Percentiles rank a stretch among this genome's conserved stretches.
phyloP scores from a whole-genome alignment of 1,140 invertebrate species.

The Neomicropteryx cornuta region DNA sequence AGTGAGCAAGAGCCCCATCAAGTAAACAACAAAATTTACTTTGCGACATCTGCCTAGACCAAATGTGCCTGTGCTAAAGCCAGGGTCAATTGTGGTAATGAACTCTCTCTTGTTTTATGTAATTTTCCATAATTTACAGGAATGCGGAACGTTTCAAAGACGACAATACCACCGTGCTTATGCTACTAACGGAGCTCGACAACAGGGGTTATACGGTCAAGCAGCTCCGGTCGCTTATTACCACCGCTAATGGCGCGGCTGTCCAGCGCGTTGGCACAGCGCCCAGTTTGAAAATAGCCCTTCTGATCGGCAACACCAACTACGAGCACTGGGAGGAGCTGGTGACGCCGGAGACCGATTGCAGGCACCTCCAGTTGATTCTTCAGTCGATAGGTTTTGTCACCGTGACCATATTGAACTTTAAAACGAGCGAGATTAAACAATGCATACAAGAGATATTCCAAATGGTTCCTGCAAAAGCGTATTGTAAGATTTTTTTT shows the following conservation, averaged over 20 bases:
- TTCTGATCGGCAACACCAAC: slow-evolving; percentile 29
- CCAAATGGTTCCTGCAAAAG: slow-evolving; percentile 22
- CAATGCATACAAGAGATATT: slow-evolving; percentile 20
- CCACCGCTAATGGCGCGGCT: slow-evolving; percentile 16
- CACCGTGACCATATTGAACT: slow-evolving; percentile 26
- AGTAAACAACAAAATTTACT: no score
- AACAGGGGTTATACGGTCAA: slow-evolving; percentile 18
- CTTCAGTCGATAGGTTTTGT: slow-evolving; percentile 30
- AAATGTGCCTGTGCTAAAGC: not conserved
- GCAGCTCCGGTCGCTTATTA: slow-evolving; percentile 19
- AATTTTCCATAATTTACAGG: no score
- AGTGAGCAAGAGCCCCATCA: no score
- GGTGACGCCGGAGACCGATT: slow-evolving; percentile 31
- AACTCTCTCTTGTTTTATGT: not conserved
- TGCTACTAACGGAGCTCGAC: slow-evolving; percentile 22
- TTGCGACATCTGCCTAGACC: slow-evolving; percentile 6
- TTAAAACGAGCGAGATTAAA: slow-evolving; percentile 20
- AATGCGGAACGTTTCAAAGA: slow-evolving; percentile 2
- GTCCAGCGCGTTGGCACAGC: slow-evolving; percentile 20
- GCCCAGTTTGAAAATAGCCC: slow-evolving; percentile 27
- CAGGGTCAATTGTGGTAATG: not conserved
- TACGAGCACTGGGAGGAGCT: slow-evolving; percentile 29
- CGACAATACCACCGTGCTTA: slow-evolving; percentile 21
- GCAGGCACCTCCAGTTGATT: slow-evolving; percentile 23
- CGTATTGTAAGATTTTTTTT: slow-evolving; percentile 28